Base-by-base conservation (phyloP, 2,797 vertebrate species). In the Gallirallus australis region DNA sequence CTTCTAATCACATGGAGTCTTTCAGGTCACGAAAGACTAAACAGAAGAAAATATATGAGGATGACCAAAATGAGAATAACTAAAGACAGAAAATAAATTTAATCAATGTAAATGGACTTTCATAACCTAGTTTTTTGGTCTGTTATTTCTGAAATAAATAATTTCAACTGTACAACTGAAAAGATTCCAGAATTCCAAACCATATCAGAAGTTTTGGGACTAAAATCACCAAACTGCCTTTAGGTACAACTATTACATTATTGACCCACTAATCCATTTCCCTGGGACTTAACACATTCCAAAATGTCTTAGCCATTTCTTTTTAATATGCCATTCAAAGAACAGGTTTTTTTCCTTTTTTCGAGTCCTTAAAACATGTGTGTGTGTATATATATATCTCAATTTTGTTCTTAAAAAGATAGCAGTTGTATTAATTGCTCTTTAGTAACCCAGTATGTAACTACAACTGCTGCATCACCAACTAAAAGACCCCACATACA, bases 381-480 rank as follows among this genome's bases (percentile, higher is more conserved):
- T 21, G 7, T 56, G 18, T 21, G 12, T 42, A 47, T 47, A 23
- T 48, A 48, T 28, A 15, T 52, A 5, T 27, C 6, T 52, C 27
- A 24, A 65, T 82, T 72, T 86, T 52, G 1, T 59, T 89, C 19
- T 85, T 77, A 60, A 94, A 94, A 95, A 89, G 60, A 48, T 52
- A 89, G 89, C 59, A 72, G 56, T 57, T 12, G 33, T 77, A 72
- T 69, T 96, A 97, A 96, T 90, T 96, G 85, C 66, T 80, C 24
- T 75, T 82, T 71, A 94, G 87, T 78, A 92, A 88, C 63, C 60
- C 50, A 86, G n/a, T 57, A 69, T 31, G 63, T 77, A 97, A 96
- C 90, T 95, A 96, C 95, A 96, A 90, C 47, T 78, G 82, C 93
- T 95, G 83, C 83, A 92, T 93, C 57, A 94, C 88, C 75, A 92